Evolutionary conservation across 2,888 invertebrate genomes (phyloP), one percentile per base, ranked within the genome.

Genomic region (Frankliniella fusca): DNA sequence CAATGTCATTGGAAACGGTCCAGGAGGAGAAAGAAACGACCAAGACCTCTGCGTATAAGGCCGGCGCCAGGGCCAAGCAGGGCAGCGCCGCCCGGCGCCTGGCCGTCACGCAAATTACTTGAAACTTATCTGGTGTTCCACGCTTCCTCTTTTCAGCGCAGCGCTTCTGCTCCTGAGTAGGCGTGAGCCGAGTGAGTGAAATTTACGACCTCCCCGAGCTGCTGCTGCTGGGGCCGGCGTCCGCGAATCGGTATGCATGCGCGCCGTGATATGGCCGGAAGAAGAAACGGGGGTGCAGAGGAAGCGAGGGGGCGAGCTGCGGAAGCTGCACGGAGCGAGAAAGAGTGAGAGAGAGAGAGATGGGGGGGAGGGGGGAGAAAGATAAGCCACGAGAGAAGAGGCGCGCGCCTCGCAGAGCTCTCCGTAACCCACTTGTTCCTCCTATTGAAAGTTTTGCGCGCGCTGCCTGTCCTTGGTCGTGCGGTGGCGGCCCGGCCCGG

Each of bases 1-100:
- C 70, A 76, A 76, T 76, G 70, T 76, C 70, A 76, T 76, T 76
- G 70, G 70, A 76, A 27, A 12, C 70, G 23, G 70, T 76, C 70
- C 70, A 76, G 27, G 27, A 76, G 27, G 70, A 8, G 10, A 76
- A 76, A 76, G 70, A 27, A 76, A 76, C 27, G 70, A 27, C 20
- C 70, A 9, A 5, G 70, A 70, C n/a, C 11, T 23, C 23, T 61
- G 20, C 23, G 70, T 23, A 9, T n/a, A 20, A 9, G 65, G 1
- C n/a, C 20, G 65, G 65, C 65, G 65, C n/a, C 50, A 15, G 50
- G 54, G 54, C 15, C 3, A 15, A 9, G 15, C 54, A 18, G 54
- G 3, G 54, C 54, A 18, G 54, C 1, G 54, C 70, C 23, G 70
- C 8, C 70, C 0, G 27, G 70, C 27, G 38, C 27, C n/a, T n/a